phyloP scores from a whole-genome alignment of 2,797 vertebrate species.

The Rhabdophis nuchalis region DNA sequence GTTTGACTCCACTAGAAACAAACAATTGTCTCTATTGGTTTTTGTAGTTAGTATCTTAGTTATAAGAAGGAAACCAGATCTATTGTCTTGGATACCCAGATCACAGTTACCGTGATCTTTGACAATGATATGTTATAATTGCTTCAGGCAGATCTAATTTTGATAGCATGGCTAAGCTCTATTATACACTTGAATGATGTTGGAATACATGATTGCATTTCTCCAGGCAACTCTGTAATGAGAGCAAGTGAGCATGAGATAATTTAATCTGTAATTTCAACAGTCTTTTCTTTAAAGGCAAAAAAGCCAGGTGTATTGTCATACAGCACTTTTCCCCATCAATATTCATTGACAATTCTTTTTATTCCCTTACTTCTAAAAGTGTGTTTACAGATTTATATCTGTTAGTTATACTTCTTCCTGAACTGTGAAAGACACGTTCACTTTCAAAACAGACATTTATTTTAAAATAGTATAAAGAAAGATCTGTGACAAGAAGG shows the following conservation, averaged over 20 bases:
- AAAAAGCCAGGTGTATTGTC: not conserved
- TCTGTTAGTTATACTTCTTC: not conserved
- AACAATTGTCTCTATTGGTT: not conserved
- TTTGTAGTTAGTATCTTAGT: not conserved
- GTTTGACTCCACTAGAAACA: not conserved
- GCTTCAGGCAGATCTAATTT: not conserved
- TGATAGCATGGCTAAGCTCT: not conserved
- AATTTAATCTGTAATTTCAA: not conserved
- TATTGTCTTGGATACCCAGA: not conserved
- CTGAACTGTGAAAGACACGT: not conserved
- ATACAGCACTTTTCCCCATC: not conserved
- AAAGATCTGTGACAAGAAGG: conserved; percentile 49
- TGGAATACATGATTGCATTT: not conserved
- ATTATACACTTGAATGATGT: not conserved
- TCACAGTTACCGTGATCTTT: not conserved
- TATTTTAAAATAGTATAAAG: conserved; percentile 41
- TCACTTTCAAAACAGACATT: conserved; percentile 17
- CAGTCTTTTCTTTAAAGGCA: not conserved
- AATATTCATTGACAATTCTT: not conserved
- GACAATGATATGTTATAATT: not conserved
- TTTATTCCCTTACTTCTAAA: not conserved
- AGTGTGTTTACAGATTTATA: not conserved
- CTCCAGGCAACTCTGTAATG: conserved; percentile 1
- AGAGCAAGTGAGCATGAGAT: not conserved
- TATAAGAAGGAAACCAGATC: not conserved